These are phyloP conservation scores for Crotalus viridis DNA, from an alignment of 2,113 vertebrate species.

Conservation along the genomic window DNA sequence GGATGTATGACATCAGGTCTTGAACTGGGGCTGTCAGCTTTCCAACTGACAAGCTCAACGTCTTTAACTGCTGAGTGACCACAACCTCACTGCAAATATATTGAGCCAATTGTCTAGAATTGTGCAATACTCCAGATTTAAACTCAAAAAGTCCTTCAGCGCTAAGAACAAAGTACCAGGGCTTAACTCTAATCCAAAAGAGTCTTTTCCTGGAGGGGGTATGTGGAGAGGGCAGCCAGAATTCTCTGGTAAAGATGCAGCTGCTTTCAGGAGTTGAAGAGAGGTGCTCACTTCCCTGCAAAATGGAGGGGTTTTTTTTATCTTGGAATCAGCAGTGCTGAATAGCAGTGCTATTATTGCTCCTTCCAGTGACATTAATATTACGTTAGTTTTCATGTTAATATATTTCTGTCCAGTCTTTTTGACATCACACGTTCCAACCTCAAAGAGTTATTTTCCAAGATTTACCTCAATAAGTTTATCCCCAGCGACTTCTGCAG, in stretches of 20 bases:
- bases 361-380: background rate
- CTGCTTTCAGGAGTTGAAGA: background rate
- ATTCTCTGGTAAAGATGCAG: background rate
- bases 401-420: background rate
- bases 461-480: constrained; percentile 84
- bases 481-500: constrained; percentile 75
- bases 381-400: background rate
- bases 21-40: background rate
- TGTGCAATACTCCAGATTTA: background rate
- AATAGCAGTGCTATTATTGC: background rate
- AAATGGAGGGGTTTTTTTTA: background rate
- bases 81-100: background rate
- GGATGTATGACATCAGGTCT: background rate
- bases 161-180: background rate
- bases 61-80: background rate
- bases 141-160: background rate
- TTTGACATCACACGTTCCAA: background rate
- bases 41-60: background rate
- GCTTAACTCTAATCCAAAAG: background rate
- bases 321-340: background rate
- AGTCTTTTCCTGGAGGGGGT: background rate
- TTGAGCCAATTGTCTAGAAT: background rate
- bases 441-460: background rate
- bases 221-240: background rate
- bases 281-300: background rate